Base-by-base conservation (phyloP, 2,888 invertebrate genomes). In the Apamea epomidion region DNA sequence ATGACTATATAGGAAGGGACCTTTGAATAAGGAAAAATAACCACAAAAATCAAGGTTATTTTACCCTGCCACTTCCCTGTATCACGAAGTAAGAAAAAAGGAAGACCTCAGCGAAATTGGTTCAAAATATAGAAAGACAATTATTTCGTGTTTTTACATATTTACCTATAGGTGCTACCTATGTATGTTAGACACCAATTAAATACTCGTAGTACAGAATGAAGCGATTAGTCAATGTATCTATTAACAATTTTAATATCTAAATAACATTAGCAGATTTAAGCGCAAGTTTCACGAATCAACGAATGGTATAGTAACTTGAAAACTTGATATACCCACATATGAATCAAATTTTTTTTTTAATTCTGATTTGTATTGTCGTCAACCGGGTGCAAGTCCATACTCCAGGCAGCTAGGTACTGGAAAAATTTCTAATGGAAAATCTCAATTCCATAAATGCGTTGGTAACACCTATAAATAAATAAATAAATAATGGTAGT, bases 21-120 rank as follows among this genome's bases (percentile, higher is more conserved):
- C 45, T 82, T 81, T 76, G 76, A 32, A 48, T 16, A 70, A n/a
- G 70, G 69, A 42, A 82, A 54, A 69, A 54, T 64, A 82, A 76
- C 32, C 68, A 45, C 54, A 76, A 69, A 75, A 68, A 32, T 5
- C 10, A 32, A 21, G 42, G 21, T 45, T 70, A 32, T 51, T 62
- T 37, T 29, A 25, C n/a, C 42, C 54, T 42, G 8, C 25, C 60
- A 16, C 51, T 64, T 76, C 45, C 7, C 0, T 45, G 21, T 60
- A 60, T 42, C 32, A 62, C 62, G 14, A 21, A 21, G 21, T 37
- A n/a, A 14, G 60, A 37, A 58, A n/a, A 58, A 68, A 25, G 7
- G 2, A 37, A 32, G 16, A 21, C 3, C n/a, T 37, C n/a, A n/a
- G 7, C 37, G n/a, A 72, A 72, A 14, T n/a, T n/a, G 37, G 37